Evolutionary conservation across 2,797 vertebrate genomes (phyloP), one percentile per base, ranked within the genome.

Genomic region (Coracias cyanogaster): DNA sequence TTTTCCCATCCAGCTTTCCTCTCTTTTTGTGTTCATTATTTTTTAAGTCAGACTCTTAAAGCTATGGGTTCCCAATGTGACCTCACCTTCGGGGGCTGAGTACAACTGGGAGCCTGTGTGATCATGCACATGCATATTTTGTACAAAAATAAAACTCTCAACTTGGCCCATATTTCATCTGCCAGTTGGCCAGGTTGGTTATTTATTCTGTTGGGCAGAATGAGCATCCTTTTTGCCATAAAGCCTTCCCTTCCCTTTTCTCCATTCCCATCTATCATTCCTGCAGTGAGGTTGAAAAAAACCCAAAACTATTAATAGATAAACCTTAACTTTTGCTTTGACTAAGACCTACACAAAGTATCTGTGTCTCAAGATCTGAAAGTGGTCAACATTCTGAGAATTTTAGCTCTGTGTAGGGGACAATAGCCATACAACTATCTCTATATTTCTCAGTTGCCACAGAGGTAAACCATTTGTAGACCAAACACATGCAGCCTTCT

Each of bases 361-460:
- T 12, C 18, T 45, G 3, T 20, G 14, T 7, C 54, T 61, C 49
- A 91, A 69, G 62, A 90, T 43, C 24, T 51, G 48, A 85, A 89
- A 87, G 18, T 31, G 52, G 55, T 21, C 51, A 41, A 60, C 43
- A 39, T 21, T 54, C 43, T 54, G 26, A 79, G 29, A 58, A 94
- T 83, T 97, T 94, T 74, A 96, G 77, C 88, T 96, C 91, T 93
- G 62, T 87, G 58, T 91, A 83, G 13, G 17, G 25, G 18, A 51
- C 65, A 70, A 96, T 18, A 95, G 92, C 79, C 94, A 91, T 88
- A 88, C 15, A 90, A 71, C 17, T 69, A 96, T 74, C 82, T 71
- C 85, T 86, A 54, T 31, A 79, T 89, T 94, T 96, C 97, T 94
- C 74, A 96, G 37, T 19, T 93, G 94, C 77, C 88, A 96, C 86